phyloP scores from a whole-genome alignment of 2,113 vertebrate genomes.

The Cyprinus carpio region DNA sequence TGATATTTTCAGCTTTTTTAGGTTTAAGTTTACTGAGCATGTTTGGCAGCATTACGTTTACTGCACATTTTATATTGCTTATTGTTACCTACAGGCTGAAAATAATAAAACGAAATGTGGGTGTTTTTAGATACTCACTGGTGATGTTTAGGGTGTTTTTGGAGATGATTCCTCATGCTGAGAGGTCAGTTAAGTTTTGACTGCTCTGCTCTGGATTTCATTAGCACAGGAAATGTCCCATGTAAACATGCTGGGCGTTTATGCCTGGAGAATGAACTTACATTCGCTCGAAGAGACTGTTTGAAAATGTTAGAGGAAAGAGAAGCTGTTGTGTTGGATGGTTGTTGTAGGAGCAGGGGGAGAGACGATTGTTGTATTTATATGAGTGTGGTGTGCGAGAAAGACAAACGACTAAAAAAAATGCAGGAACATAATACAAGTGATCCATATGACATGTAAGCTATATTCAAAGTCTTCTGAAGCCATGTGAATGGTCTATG shows the following conservation, averaged over 20 bases:
- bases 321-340: conserved; percentile 11
- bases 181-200: conserved; percentile 50
- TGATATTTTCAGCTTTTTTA: too few relatives aligned
- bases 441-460: background rate
- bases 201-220: conserved; percentile 62
- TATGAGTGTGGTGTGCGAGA: conserved; percentile 33
- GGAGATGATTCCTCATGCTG: conserved; percentile 49
- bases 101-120: conserved; percentile 24
- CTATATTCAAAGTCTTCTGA: background rate
- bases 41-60: conserved; percentile 58
- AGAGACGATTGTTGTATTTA: conserved; percentile 1
- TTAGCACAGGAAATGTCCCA: conserved; percentile 71
- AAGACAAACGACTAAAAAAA: background rate
- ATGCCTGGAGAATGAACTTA: conserved; percentile 62
- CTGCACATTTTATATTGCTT: conserved; percentile 62
- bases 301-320: conserved; percentile 19
- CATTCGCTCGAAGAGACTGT: conserved; percentile 15
- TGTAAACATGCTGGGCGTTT: conserved; percentile 64
- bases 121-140: conserved; percentile 32
- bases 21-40: too few relatives aligned
- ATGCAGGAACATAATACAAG: background rate
- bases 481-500: background rate
- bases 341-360: conserved; percentile 23
- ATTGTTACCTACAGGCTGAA: conserved; percentile 52
- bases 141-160: conserved; percentile 54